A percentile compares a stretch with the other conserved stretches of the same genome.
These are phyloP conservation scores for Heterotis niloticus DNA, from an alignment of 2,113 vertebrate species.

Conservation along the genomic window DNA sequence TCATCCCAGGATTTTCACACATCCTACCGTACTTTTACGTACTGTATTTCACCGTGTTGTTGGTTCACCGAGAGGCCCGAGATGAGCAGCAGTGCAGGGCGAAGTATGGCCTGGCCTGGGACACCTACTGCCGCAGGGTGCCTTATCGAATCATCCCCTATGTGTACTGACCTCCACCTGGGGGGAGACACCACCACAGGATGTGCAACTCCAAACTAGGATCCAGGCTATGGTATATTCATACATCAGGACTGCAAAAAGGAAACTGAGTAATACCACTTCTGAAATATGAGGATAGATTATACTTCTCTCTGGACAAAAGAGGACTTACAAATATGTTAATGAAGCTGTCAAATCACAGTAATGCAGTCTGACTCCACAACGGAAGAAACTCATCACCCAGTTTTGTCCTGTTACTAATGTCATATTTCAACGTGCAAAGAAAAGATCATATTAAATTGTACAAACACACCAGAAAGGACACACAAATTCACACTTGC, in stretches of 20 bases:
- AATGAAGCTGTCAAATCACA: too few species aligned
- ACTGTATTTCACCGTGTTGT: slow-evolving; percentile 71
- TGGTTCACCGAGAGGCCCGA: slow-evolving; percentile 78
- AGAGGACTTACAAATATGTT: too few species aligned
- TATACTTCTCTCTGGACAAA: too few species aligned
- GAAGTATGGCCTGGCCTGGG: slow-evolving; percentile 81
- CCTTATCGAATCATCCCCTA: slow-evolving; percentile 85
- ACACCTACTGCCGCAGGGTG: slow-evolving; percentile 73
- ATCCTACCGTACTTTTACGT: slow-evolving; percentile 84
- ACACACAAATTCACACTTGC: neutral
- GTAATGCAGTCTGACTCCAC: too few species aligned
- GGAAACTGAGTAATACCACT: neutral
- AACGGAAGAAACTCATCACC: too few species aligned
- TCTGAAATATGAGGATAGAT: too few species aligned
- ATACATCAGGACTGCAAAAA: neutral
- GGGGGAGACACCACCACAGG: neutral
- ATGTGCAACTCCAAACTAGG: neutral
- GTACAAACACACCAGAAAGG: too few species aligned
- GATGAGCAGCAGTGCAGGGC: slow-evolving; percentile 77
- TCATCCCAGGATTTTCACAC: slow-evolving; percentile 66
- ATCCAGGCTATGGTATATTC: neutral
- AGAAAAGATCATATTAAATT: neutral
- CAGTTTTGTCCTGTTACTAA: too few species aligned
- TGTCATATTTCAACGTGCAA: neutral
- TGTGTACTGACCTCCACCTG: slow-evolving; percentile 66